Evolutionary conservation across 2,888 invertebrate genomes (phyloP).

Genomic region (Limenitis camilla): DNA sequence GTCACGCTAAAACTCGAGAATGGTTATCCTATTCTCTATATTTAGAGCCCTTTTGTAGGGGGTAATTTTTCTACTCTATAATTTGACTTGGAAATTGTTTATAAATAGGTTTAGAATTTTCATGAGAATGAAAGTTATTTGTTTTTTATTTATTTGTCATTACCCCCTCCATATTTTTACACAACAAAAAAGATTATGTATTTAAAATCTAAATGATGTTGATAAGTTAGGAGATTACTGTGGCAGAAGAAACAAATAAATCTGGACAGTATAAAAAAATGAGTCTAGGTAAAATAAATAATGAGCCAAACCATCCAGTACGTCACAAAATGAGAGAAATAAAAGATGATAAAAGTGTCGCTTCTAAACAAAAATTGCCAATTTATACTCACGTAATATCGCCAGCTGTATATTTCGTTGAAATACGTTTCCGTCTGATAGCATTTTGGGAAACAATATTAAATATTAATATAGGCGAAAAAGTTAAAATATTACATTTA

Average conservation of each 20-base stretch:
- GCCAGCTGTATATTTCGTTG: conserved; percentile 69
- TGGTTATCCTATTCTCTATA: too few relatives aligned
- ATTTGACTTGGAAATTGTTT: too few relatives aligned
- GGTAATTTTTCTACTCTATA: too few relatives aligned
- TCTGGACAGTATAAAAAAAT: neutral
- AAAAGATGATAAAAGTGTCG: conserved; percentile 6
- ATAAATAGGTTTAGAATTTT: too few relatives aligned
- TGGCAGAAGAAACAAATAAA: neutral
- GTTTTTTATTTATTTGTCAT: too few relatives aligned
- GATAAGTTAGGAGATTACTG: too few relatives aligned
- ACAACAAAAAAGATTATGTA: too few relatives aligned
- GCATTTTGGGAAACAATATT: conserved; percentile 48
- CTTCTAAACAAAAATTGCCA: conserved; percentile 13
- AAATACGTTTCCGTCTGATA: conserved; percentile 66
- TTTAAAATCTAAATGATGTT: too few relatives aligned
- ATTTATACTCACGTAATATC: conserved; percentile 62
- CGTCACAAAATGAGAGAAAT: conserved; percentile 20
- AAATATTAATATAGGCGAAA: conserved; percentile 10
- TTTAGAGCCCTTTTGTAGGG: too few relatives aligned
- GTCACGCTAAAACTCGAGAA: too few relatives aligned
- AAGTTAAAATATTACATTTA: neutral
- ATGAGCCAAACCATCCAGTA: neutral
- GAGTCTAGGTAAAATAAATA: neutral
- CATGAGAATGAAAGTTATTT: too few relatives aligned
- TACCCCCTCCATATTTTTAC: too few relatives aligned